phyloP scores from a whole-genome alignment of 2,113 vertebrate genomes.

The Semnopithecus entellus region DNA sequence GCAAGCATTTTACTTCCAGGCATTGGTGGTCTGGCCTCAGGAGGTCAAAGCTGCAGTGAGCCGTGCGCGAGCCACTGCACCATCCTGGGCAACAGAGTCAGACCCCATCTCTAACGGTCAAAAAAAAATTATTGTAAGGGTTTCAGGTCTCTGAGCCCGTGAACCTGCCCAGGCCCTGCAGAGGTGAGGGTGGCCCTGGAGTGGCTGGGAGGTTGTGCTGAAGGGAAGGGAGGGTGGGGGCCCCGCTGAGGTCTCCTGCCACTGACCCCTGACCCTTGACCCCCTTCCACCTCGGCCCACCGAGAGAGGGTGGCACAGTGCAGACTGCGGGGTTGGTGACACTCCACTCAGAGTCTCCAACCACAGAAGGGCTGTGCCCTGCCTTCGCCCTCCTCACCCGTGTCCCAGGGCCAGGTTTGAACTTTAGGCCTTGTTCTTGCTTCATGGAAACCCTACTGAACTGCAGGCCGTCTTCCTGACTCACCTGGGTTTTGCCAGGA shows the following conservation, averaged over 20 bases:
- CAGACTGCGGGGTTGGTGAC: fast-evolving
- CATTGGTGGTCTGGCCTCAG: not conserved
- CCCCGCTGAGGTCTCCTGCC: not conserved
- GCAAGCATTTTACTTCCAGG: not conserved
- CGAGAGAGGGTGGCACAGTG: fast-evolving
- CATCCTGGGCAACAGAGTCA: no score
- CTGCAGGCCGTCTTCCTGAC: not conserved
- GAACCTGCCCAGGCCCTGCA: not conserved
- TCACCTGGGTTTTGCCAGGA: not conserved
- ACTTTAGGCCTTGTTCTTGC: not conserved
- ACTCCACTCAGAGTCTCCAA: no score
- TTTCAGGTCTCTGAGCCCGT: not conserved
- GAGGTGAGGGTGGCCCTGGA: not conserved
- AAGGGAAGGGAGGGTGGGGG: no score
- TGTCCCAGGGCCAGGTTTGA: not conserved
- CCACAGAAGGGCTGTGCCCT: not conserved
- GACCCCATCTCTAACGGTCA: no score
- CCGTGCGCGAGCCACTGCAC: not conserved
- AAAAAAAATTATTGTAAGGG: not conserved
- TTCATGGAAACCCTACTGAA: not conserved
- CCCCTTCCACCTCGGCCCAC: not conserved
- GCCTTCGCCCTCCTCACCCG: not conserved
- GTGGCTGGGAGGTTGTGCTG: not conserved
- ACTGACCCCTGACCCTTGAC: not conserved
- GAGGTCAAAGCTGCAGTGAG: not conserved